A percentile compares a stretch with the other conserved stretches of the same genome.
Conservation (phyloP, 2,113 vertebrate species). For the rabbit (Oryctolagus cuniculus) region DNA sequence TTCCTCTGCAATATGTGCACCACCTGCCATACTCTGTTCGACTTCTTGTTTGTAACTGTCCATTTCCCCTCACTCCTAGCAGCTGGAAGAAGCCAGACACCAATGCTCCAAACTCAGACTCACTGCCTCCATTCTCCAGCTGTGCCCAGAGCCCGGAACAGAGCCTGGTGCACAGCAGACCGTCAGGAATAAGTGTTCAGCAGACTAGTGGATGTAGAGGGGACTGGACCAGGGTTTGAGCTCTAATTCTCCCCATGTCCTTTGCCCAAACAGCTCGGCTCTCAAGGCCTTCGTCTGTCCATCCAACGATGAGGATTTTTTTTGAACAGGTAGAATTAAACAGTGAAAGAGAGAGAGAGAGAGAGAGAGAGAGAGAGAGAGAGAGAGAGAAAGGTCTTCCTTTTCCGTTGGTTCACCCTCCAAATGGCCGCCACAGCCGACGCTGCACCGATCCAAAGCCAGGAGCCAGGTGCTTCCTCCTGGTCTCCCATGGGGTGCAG, state of each 20-base stretch:
- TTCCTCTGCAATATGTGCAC: not conserved
- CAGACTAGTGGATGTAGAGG: not conserved
- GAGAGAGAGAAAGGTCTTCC: too few species aligned
- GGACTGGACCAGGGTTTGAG: not conserved
- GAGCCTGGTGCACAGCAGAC: not conserved
- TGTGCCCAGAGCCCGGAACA: not conserved
- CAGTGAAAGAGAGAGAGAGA: too few species aligned
- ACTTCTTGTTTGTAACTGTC: not conserved
- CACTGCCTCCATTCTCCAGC: not conserved
- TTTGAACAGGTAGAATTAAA: too few species aligned
- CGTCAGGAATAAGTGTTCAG: not conserved
- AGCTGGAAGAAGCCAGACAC: too few species aligned
- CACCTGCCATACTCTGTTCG: not conserved
- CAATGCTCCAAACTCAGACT: not conserved
- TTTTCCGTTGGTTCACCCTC: too few species aligned
- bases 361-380: too few species aligned
- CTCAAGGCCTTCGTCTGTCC: constrained; percentile 16
- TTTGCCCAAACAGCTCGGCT: not conserved
- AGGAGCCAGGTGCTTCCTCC: too few species aligned
- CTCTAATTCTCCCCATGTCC: not conserved
- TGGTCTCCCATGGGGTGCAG: too few species aligned
- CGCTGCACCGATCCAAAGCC: too few species aligned
- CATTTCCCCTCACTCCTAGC: not conserved
- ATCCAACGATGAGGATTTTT: not conserved
- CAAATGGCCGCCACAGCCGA: too few species aligned